Conservation (phyloP, 1,140 invertebrate genomes). For the Melitaea cinxia region DNA sequence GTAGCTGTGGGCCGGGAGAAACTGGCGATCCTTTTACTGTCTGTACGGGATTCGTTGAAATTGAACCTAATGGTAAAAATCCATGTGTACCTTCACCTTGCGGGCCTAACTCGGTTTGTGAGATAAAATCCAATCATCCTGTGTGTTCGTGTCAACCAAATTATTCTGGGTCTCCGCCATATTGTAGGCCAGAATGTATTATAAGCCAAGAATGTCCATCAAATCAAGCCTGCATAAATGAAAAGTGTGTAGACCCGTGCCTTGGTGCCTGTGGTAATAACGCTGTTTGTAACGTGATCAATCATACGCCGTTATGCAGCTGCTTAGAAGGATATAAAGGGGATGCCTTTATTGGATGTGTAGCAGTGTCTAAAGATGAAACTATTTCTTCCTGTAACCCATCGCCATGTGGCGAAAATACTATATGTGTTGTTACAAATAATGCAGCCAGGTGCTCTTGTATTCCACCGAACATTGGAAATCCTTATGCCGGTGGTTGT, state of each 20-base stretch:
- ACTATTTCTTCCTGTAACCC: slow-evolving; percentile 87
- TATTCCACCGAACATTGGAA: slow-evolving; percentile 92
- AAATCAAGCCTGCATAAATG: slow-evolving; percentile 89
- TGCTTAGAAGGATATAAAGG: slow-evolving; percentile 89
- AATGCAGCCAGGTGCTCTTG: slow-evolving; percentile 88
- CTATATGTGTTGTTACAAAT: slow-evolving; percentile 87
- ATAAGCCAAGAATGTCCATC: slow-evolving; percentile 88
- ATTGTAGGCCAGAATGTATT: slow-evolving; percentile 89
- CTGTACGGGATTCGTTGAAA: slow-evolving; percentile 83
- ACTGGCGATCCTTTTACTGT: slow-evolving; percentile 91
- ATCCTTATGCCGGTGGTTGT: slow-evolving; percentile 89
- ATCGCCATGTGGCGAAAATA: slow-evolving; percentile 92
- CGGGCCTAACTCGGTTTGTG: slow-evolving; percentile 92
- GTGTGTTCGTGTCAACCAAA: slow-evolving; percentile 90
- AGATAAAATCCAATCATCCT: slow-evolving; percentile 88
- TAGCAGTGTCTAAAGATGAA: slow-evolving; percentile 77
- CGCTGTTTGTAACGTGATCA: slow-evolving; percentile 90
- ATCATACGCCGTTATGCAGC: slow-evolving; percentile 91
- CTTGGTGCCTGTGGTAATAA: slow-evolving; percentile 88
- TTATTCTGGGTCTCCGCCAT: slow-evolving; percentile 87
- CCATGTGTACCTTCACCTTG: slow-evolving; percentile 92
- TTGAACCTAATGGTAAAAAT: slow-evolving; percentile 79
- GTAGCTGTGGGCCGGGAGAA: slow-evolving; percentile 87
- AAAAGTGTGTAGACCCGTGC: slow-evolving; percentile 91
- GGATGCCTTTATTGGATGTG: slow-evolving; percentile 91